Evolutionary conservation across 2,797 vertebrate species (phyloP).

Genomic region (Melopsittacus undulatus): DNA sequence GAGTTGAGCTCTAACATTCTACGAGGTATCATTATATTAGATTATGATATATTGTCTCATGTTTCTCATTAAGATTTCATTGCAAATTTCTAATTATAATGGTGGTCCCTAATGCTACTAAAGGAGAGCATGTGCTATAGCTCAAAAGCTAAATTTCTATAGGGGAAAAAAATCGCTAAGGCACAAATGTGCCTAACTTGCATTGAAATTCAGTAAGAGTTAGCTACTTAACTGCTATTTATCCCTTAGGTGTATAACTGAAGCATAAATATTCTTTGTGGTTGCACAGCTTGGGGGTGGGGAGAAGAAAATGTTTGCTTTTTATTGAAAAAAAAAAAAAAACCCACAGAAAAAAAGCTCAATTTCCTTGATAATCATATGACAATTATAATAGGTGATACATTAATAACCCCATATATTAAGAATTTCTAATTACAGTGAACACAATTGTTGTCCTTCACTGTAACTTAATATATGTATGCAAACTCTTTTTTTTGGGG

Average conservation of each 20-base stretch:
- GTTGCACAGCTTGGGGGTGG: neutral
- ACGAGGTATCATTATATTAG: slow-evolving; percentile 64
- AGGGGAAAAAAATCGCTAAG: neutral
- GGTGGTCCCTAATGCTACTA: neutral
- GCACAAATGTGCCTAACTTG: neutral
- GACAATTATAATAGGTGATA: neutral
- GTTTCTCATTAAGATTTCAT: slow-evolving; percentile 67
- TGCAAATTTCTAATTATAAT: slow-evolving; percentile 62
- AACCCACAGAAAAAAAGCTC: neutral
- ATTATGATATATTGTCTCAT: slow-evolving; percentile 65
- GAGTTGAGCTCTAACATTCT: slow-evolving; percentile 48
- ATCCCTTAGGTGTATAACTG: neutral
- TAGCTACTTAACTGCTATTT: neutral
- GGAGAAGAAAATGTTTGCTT: neutral
- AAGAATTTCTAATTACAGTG: neutral
- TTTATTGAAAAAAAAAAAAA: neutral
- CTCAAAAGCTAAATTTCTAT: neutral
- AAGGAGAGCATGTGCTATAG: neutral
- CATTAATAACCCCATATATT: neutral
- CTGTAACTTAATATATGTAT: neutral
- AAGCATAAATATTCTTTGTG: neutral
- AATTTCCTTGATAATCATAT: neutral
- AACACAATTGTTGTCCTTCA: neutral
- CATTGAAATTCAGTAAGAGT: slow-evolving; percentile 26
- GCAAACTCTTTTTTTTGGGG: neutral